phyloP scores from a whole-genome alignment of 2,113 vertebrate species.

The Nycticryphes semicollaris region DNA sequence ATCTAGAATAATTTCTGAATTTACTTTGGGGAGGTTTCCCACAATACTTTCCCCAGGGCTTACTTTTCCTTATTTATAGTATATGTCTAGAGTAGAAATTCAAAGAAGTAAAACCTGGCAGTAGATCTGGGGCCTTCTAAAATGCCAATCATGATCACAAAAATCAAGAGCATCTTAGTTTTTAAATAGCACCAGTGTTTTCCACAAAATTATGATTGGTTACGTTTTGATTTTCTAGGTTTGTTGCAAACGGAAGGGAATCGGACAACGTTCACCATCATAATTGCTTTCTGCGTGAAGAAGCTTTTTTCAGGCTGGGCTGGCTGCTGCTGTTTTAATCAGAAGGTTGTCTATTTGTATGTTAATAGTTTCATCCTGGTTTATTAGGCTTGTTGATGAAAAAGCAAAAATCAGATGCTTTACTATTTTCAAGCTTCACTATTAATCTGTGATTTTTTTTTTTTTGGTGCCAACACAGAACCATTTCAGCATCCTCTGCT shows the following conservation, averaged over 20 bases:
- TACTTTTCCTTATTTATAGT: not conserved
- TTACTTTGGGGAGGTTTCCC: not conserved
- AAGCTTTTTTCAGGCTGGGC: constrained; percentile 65
- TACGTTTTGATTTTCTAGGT: constrained; percentile 63
- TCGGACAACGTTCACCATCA: constrained; percentile 40
- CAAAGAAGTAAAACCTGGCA: not conserved
- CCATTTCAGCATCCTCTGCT: constrained; percentile 64
- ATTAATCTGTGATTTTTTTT: constrained; percentile 65
- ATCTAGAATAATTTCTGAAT: not conserved
- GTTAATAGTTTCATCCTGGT: constrained; percentile 77
- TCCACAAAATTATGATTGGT: constrained; percentile 31
- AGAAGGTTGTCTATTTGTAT: constrained; percentile 79
- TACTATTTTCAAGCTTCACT: constrained; percentile 63
- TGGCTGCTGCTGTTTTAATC: constrained; percentile 75
- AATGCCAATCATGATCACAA: not conserved
- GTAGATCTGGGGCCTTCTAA: not conserved
- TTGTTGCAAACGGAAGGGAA: constrained; percentile 54
- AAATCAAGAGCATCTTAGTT: not conserved
- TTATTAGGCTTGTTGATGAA: constrained; percentile 76
- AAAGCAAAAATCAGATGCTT: constrained; percentile 75
- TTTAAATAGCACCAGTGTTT: not conserved
- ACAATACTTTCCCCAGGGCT: not conserved
- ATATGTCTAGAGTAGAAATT: not conserved
- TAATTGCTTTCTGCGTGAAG: constrained; percentile 68
- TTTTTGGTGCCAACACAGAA: constrained; percentile 46